Conservation (phyloP, 2,797 vertebrate species). For the Hippopotamyrus pictus region DNA sequence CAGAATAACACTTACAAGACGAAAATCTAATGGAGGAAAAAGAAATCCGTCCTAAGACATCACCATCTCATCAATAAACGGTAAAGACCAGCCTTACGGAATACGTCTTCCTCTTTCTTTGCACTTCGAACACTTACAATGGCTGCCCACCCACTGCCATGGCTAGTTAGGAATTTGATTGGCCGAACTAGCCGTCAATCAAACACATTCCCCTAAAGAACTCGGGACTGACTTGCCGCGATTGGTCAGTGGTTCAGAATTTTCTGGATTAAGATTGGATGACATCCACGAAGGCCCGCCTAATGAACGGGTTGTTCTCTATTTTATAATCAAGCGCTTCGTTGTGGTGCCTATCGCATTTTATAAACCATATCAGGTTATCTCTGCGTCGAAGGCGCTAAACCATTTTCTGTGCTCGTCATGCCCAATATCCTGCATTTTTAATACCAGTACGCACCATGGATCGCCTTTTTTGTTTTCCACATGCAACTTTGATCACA, state of each 20-base stretch:
- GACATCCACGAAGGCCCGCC: neutral
- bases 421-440: neutral
- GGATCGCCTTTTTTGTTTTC: neutral
- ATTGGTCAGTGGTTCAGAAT: neutral
- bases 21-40: neutral
- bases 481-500: neutral
- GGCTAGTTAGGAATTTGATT: slow-evolving; percentile 17
- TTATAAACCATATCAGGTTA: neutral
- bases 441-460: neutral
- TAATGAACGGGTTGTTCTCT: neutral
- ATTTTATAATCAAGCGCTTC: neutral
- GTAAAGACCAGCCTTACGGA: neutral
- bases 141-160: slow-evolving; percentile 18
- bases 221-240: neutral
- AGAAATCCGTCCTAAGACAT: neutral
- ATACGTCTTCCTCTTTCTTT: slow-evolving; percentile 33
- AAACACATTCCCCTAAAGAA: neutral
- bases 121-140: slow-evolving; percentile 23
- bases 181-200: slow-evolving; percentile 25
- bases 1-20: neutral
- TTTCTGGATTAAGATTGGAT: neutral
- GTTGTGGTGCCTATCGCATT: neutral
- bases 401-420: neutral
- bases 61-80: neutral
- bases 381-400: neutral